Base-by-base conservation (phyloP, 2,113 vertebrate genomes). In the Spilogale gracilis region DNA sequence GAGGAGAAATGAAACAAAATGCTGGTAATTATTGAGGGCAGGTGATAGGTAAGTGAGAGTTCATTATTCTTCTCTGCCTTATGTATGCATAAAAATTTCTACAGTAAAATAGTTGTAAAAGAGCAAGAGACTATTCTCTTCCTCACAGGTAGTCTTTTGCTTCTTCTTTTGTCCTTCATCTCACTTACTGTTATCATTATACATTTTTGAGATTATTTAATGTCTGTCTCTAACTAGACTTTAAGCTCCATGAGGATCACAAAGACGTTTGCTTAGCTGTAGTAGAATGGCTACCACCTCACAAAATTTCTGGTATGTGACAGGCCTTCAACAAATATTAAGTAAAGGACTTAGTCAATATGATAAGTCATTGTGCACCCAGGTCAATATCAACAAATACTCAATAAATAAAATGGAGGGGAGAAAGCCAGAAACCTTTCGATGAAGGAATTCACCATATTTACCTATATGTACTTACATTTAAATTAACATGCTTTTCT, bases 161-260 rank as follows among this genome's bases (percentile, higher is more conserved):
- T 17, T 48, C 48, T 85, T 88, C 69, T 23, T 61, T 80, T 94
- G 90, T 82, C 60, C 48, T 86, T 96, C 32, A 61, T 13, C 74
- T 17, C 27, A 92, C n/a, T 76, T 84, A 89, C 8, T 80, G 20
- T 73, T 54, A 27, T 86, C 45, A 67, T 38, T 48, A 84, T 20
- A 23, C 32, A 86, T 91, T 97, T 79, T 61, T 95, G 54, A 96
- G 52, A 89, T 82, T 61, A 91, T 63, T 21, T 69, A 82, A 85
- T 61, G 32, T 79, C 71, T 89, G 7, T 92, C 79, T 88, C 50
- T 45, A 21, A 82, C 58, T 71, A 85, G 63, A 81, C 73, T 43
- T 86, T 30, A 83, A 79, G 56, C 23, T 95, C 69, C 76, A 90
- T 32, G 45, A 93, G 61, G n/a, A 93, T 17, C 21, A 96, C 52